Conservation (phyloP, 2,113 vertebrate species). For the Fregetta grallaria region DNA sequence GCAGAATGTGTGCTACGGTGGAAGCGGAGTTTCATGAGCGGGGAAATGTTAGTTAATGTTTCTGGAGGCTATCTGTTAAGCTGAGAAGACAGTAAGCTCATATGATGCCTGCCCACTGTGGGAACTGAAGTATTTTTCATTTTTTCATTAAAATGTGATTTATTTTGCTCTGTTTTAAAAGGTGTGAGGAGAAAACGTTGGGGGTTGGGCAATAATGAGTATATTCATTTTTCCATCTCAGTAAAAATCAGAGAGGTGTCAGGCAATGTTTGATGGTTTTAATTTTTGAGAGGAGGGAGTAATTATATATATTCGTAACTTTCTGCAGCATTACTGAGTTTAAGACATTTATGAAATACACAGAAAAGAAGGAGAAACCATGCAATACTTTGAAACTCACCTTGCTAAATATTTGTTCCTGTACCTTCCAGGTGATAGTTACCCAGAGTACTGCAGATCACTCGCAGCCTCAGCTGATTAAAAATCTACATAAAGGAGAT, state of each 20-base stretch:
- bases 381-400: background rate
- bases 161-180: background rate
- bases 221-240: background rate
- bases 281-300: background rate
- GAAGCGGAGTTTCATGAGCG: background rate
- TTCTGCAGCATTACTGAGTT: background rate
- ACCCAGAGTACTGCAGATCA: slow-evolving; percentile 86
- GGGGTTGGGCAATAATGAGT: background rate
- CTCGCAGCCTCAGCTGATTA: slow-evolving; percentile 86
- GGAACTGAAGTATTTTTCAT: background rate
- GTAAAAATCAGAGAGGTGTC: background rate
- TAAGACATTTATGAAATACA: background rate
- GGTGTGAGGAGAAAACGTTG: background rate
- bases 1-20: background rate
- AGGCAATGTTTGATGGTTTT: background rate
- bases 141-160: background rate
- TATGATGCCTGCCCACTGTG: background rate
- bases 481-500: slow-evolving; percentile 87
- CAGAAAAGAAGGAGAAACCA: background rate
- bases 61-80: background rate
- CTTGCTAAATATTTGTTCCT: background rate
- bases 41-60: background rate
- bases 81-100: background rate
- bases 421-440: slow-evolving; percentile 81
- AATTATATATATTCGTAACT: background rate